These are phyloP conservation scores for Pelagia noctiluca DNA, from an alignment of 30 jellyfish, hydroid and myxozoan species.

Conservation along the genomic window DNA sequence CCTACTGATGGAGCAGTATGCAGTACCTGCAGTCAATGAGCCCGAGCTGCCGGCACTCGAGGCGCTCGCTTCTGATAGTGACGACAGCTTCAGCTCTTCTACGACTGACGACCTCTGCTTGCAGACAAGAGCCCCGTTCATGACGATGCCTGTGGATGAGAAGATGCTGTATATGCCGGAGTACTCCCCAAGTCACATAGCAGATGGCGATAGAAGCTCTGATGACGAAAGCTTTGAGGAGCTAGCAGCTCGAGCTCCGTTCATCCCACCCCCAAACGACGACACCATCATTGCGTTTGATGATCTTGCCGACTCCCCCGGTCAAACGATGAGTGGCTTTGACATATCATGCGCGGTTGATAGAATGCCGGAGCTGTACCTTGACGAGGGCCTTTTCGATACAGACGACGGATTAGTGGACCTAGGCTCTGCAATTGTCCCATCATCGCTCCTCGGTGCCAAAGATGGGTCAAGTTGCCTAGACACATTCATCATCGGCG, in stretches of 20 bases:
- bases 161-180: constrained; percentile 56
- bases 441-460: constrained; percentile 26
- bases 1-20: constrained; percentile 55
- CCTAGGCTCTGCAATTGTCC: constrained; percentile 62
- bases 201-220: constrained; percentile 38
- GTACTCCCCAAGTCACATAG: constrained; percentile 38
- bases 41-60: constrained; percentile 80
- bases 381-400: constrained; percentile 63
- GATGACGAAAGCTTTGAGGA: constrained; percentile 58
- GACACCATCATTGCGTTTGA: constrained; percentile 77
- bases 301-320: constrained; percentile 69
- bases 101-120: constrained; percentile 33
- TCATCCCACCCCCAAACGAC: constrained; percentile 91
- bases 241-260: constrained; percentile 92
- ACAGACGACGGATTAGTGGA: constrained; percentile 39
- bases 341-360: constrained; percentile 32
- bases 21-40: constrained; percentile 34
- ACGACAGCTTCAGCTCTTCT: not conserved
- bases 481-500: not conserved
- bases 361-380: constrained; percentile 68
- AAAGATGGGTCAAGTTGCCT: constrained; percentile 1
- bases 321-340: constrained; percentile 35
- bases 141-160: constrained; percentile 67
- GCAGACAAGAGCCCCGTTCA: constrained; percentile 86
- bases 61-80: constrained; percentile 26